Evolutionary conservation across 2,113 vertebrate species (phyloP), one percentile per base, ranked within the genome.

Genomic region (Xiphorhynchus elegans): DNA sequence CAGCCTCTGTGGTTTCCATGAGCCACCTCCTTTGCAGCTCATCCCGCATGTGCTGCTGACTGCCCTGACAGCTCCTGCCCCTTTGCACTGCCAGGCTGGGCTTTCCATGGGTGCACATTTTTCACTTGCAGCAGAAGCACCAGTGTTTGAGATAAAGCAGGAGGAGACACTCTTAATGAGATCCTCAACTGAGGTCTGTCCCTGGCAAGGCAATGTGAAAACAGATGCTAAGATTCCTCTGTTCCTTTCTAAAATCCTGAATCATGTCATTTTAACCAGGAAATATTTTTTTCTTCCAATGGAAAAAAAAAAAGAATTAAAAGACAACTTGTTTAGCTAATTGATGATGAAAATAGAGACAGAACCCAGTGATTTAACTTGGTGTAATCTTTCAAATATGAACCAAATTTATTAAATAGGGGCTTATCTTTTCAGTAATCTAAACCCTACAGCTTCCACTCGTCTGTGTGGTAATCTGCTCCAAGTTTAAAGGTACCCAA

Each of bases 21-120:
- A 89, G 87, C 93, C 69, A 35, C 84, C 85, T 84, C 87, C 64
- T 92, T 60, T 93, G 83, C 90, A 89, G 79, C 44, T 96, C 52
- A 93, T 84, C 69, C 72, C 89, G 63, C 53, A 67, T 29, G 46
- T 73, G 37, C 20, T 63, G 25, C 87, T 72, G 40, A 33, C 50
- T 66, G 60, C 58, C 82, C 75, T 93, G 83, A 90, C 90, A 94
- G 83, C 53, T 75, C 90, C 7, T 1, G 40, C 90, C 64, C 67
- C 82, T 92, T 93, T 81, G 76, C 64, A 50, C 85, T 33, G 9
- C 0, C 16, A 68, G 47, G 53, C 72, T 92, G 83, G 14, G 20
- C 31, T 68, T 60, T 58, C 62, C 42, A 19, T 82, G 72, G 81
- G 76, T 49, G 76, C 53, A 29, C 68, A 66, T 28, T 72, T 77